phyloP scores from a whole-genome alignment of 2,113 vertebrate species.

The Coracopsis vasa region DNA sequence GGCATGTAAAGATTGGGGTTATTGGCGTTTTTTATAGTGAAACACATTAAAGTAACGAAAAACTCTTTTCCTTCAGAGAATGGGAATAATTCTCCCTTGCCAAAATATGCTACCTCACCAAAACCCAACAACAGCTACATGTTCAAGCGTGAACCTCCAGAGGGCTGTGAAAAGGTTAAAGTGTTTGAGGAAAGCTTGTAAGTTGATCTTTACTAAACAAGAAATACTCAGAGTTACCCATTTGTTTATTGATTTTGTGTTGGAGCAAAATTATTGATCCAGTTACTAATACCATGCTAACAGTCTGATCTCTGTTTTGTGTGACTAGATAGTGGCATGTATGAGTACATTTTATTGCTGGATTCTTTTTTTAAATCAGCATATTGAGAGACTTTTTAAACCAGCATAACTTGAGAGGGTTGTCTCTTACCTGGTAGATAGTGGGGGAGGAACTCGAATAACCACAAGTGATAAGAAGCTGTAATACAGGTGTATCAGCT shows the following conservation, averaged over 20 bases:
- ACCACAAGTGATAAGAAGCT: background rate
- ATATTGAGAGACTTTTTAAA: background rate
- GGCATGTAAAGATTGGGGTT: background rate
- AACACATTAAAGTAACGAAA: slow-evolving; percentile 13
- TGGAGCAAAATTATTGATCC: background rate
- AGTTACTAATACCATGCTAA: background rate
- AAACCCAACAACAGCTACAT: slow-evolving; percentile 99
- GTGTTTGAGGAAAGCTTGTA: slow-evolving; percentile 94
- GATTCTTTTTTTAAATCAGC: background rate
- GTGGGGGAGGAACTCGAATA: background rate
- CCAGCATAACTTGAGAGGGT: background rate
- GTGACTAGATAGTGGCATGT: background rate
- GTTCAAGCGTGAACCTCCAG: slow-evolving; percentile 98
- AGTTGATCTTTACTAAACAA: slow-evolving; percentile 69
- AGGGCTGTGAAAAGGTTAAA: slow-evolving; percentile 97
- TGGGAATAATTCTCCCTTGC: slow-evolving; percentile 92
- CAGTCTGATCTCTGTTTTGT: background rate
- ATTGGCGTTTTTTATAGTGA: background rate
- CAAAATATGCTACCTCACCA: slow-evolving; percentile 97
- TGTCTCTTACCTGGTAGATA: background rate
- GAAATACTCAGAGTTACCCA: background rate
- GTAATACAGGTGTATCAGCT: background rate
- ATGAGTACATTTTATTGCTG: background rate
- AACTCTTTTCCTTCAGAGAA: slow-evolving; percentile 80
- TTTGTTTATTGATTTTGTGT: background rate